Base-by-base conservation (phyloP, 2,888 invertebrate species). In the Callyntrura sp. region DNA sequence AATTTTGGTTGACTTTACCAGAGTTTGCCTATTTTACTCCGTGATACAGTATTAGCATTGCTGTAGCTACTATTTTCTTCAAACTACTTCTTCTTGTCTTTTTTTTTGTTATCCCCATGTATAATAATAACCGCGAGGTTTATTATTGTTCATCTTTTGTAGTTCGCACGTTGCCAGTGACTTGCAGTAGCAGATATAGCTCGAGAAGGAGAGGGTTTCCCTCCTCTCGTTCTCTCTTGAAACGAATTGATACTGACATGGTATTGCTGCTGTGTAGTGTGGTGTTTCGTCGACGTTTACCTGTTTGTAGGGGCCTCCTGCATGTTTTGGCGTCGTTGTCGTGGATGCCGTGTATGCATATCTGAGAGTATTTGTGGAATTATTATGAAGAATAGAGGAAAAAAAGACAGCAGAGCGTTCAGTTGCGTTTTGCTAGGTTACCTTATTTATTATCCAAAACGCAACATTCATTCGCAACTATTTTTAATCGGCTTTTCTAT, bases 191-290 rank as follows among this genome's bases (percentile, higher is more conserved):
- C 28, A 65, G 28, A 25, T 0, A 11, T 3, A 5, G 62, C n/a
- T 51, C n/a, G 12, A 51, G 14, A 28, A 65, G 14, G 28, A 65
- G 25, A 65, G 65, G 65, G 25, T 12, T 48, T 73, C 45, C 23
- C 48, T 35, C 35, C 57, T 28, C 65, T 20, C 73, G 17, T 14
- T 12, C 20, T 73, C 51, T 14, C 11, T 25, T 73, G 48, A 73
- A 73, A 73, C 73, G 73, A 73, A 73, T 73, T 48, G 48, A 73
- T 48, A 73, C 45, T 70, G 65, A 73, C 73, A 73, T 48, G 73
- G 48, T 48, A 48, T 14, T 3, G 6, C 14, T 28, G 14, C 14
- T 28, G 14, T 65, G 9, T 28, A 14, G 25, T 65, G 1, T 28
- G 11, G 4, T 1, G 65, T 5, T 14, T 14, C 11, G 25, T 51